Conservation (phyloP, 2,797 vertebrate species). For the Macropus fuliginosus region DNA sequence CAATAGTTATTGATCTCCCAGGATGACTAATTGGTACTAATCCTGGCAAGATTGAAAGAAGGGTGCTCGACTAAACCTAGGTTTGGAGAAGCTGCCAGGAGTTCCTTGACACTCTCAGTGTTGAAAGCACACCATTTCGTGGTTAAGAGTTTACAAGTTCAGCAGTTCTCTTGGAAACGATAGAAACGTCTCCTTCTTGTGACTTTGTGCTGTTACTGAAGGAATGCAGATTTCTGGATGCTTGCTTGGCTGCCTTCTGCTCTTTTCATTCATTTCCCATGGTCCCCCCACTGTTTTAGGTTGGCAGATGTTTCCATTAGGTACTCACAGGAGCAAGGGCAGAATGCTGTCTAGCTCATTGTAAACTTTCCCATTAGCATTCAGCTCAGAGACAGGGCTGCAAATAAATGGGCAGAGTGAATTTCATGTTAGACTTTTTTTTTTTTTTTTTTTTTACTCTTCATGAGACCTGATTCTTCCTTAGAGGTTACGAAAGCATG, state of each 20-base stretch:
- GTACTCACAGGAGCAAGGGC: background rate
- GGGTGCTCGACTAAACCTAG: slow-evolving; percentile 53
- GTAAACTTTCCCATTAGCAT: background rate
- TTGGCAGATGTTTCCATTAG: slow-evolving; percentile 5
- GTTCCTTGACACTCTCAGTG: slow-evolving; percentile 43
- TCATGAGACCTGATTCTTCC: background rate
- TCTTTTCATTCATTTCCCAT: background rate
- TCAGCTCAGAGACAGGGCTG: background rate
- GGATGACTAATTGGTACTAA: slow-evolving; percentile 56
- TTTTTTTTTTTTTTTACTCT: background rate
- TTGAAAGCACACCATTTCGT: slow-evolving; percentile 1
- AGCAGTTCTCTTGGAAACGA: background rate
- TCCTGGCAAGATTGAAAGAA: slow-evolving; percentile 66
- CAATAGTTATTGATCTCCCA: slow-evolving; percentile 67
- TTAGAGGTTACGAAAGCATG: slow-evolving; percentile 16
- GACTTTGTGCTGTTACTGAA: background rate
- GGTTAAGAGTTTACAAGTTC: slow-evolving; percentile 6
- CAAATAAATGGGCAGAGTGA: background rate
- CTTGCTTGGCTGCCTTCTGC: background rate
- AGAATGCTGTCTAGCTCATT: background rate
- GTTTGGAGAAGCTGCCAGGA: slow-evolving; percentile 35
- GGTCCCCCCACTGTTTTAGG: background rate
- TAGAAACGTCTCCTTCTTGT: background rate
- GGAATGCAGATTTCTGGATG: background rate
- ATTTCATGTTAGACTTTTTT: slow-evolving; percentile 43